Evolutionary conservation across 2,888 invertebrate genomes (phyloP), one percentile per base, ranked within the genome.

Genomic region (Linnaemya tessellans): DNA sequence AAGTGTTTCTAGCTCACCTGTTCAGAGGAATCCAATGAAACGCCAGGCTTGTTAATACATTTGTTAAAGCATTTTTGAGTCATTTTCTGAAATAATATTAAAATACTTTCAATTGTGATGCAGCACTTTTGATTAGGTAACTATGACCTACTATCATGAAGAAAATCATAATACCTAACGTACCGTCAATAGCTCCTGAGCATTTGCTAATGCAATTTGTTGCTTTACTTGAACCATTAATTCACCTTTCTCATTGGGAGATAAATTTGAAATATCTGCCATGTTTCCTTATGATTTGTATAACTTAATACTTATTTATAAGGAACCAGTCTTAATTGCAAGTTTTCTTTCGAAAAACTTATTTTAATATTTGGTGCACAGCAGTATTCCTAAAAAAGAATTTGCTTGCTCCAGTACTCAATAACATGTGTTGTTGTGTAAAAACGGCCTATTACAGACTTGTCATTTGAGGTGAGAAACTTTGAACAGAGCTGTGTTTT

Each of bases 21-120:
- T 94, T 98, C 98, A 0, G 97, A 96, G 90, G 95, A 96, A 92
- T 97, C 98, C 88, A 98, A 92, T 1, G 97, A 96, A 13, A 96
- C 95, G 22, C 98, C 98, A 35, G 99, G 99, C 92, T 97, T 98
- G 73, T 93, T 93, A 89, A 99, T 95, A 93, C 99, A 99, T 91
- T 98, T 98, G 92, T 96, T 97, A 92, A 98, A 99, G 93, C 99
- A 99, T 93, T 98, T 98, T 91, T 98, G 97, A 62, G 98, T 97
- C 96, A 98, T 98, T 96, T 98, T 98, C 95, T 93, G 10, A 89
- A 87, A 15, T 7, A 58, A 49, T n/a, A 18, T 22, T 41, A n/a
- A 1, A 35, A 7, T 35, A 35, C 18, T 49, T 49, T 46, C n/a
- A 46, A 15, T 62, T 64, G 22, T 20, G 9, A 54, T 46, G 43